Percentiles rank a stretch among this genome's conserved stretches.
These are phyloP conservation scores for Agelas oroides DNA, from an alignment of 37 sponge, comb jelly and placozoan species.

Conservation along the genomic window DNA sequence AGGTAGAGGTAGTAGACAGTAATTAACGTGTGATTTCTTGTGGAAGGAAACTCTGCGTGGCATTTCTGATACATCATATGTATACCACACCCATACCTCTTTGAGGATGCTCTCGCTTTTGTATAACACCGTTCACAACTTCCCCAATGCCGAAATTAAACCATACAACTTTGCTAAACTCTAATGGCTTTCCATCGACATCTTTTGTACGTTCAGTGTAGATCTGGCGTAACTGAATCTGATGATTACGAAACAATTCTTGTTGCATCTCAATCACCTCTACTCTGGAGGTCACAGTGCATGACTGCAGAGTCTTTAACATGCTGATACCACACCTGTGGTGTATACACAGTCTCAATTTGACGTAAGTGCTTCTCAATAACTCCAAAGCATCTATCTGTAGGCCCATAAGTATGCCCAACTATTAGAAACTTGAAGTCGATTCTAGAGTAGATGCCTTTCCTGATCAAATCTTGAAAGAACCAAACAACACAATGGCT, in stretches of 20 bases:
- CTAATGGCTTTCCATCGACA: no score
- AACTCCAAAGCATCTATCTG: conserved; percentile 43
- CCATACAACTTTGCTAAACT: conserved; percentile 19
- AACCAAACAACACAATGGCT: conserved; percentile 53
- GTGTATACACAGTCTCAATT: conserved; percentile 55
- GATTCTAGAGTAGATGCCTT: conserved; percentile 37
- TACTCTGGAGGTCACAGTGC: neutral
- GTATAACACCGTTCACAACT: neutral
- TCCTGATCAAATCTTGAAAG: conserved; percentile 52
- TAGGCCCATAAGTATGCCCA: conserved; percentile 62
- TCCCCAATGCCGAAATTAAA: conserved; percentile 29
- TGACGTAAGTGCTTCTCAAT: conserved; percentile 24
- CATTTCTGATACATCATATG: no score
- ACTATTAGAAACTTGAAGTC: conserved; percentile 55
- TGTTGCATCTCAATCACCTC: conserved; percentile 47
- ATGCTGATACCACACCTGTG: conserved; percentile 52
- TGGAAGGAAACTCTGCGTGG: no score
- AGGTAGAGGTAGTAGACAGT: no score
- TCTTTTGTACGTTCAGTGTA: no score
- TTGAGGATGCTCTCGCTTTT: neutral
- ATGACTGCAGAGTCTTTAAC: conserved; percentile 22
- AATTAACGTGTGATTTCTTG: conserved; percentile 1
- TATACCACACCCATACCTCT: conserved; percentile 24
- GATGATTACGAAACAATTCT: no score
- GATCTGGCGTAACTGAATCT: no score